Percentiles rank a stretch among this genome's conserved stretches.
These are phyloP conservation scores for Stenopsyche tienmushanensis DNA, from an alignment of 1,140 invertebrate genomes.

Conservation along the genomic window DNA sequence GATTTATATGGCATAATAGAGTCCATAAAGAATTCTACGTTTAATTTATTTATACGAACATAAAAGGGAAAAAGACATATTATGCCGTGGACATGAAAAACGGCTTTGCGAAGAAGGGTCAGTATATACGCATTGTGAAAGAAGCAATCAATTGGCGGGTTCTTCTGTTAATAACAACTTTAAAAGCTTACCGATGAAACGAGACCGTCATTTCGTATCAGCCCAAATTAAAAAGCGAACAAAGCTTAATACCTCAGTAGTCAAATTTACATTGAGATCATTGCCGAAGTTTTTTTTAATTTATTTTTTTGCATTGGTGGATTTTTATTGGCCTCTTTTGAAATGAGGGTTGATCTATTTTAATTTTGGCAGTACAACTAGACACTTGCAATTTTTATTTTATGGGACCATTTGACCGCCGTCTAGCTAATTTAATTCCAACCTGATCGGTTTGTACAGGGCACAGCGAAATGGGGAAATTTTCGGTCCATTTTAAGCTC, in stretches of 20 bases:
- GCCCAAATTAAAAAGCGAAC: not conserved
- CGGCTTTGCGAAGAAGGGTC: constrained; percentile 16
- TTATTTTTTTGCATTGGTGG: too few species aligned
- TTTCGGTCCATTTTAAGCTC: constrained; percentile 9
- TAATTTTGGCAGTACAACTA: not conserved
- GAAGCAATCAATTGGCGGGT: constrained; percentile 26
- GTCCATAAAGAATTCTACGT: too few species aligned
- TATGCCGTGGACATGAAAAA: constrained; percentile 8
- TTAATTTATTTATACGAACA: not conserved
- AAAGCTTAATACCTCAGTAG: not conserved
- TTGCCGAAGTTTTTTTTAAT: too few species aligned
- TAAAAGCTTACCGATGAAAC: constrained; percentile 22
- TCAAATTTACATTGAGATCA: too few species aligned
- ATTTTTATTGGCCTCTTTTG: too few species aligned
- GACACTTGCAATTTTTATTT: constrained; percentile 17
- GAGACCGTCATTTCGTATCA: constrained; percentile 6
- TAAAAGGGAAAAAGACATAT: constrained; percentile 2
- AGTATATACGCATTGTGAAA: constrained; percentile 9
- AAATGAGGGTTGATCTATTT: not conserved
- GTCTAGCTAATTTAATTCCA: constrained; percentile 21
- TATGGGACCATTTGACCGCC: constrained; percentile 11
- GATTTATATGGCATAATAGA: too few species aligned
- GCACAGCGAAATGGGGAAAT: not conserved
- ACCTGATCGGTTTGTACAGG: constrained; percentile 12
- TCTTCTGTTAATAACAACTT: constrained; percentile 22